Base-by-base conservation (phyloP, 2,888 invertebrate species). In the Aleiodes leptofemur region DNA sequence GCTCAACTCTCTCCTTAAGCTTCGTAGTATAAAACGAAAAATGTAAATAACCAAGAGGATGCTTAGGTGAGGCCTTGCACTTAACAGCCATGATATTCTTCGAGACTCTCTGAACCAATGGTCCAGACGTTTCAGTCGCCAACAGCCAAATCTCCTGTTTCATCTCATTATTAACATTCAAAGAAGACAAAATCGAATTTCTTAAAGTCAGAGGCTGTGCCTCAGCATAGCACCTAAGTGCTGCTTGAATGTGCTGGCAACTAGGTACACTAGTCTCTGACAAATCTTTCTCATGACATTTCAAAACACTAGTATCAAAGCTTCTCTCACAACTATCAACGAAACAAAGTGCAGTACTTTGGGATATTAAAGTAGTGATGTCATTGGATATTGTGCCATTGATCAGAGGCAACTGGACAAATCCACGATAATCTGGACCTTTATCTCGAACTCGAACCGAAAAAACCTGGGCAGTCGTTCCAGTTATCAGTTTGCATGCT, bases 31-130 rank as follows among this genome's bases (percentile, higher is more conserved):
- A 91, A 83, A 94, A 93, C 81, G 91, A 92, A 84, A 94, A 93
- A 87, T 95, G 94, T 50, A 95, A 89, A 86, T 93, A 94, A 9
- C 94, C 94, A 29, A 94, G 90, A 0, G 94, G 94, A 85, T 94
- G 93, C 79, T 93, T 93, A 0, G 92, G 91, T 70, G 92, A 92
- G 8, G 92, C 91, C 86, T 93, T 92, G 85, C 94, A 94, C 84
- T 93, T 94, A 1, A 94, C 94, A 66, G 93, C 94, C 93, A 95
- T 93, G 50, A 94, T 92, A 83, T 92, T 92, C 85, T 93, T 93
- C 0, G 94, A 93, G 34, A 95, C 93, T 80, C 94, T 90, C 87
- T 95, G 94, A 4, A 95, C 94, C 16, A 94, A 87, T 0, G 93
- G 93, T 6, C 91, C 91, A 4, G 92, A 91, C 3, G 92, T 91